Evolutionary conservation across 2,113 vertebrate species (phyloP), one percentile per base, ranked within the genome.

Genomic region (Microcebus murinus): DNA sequence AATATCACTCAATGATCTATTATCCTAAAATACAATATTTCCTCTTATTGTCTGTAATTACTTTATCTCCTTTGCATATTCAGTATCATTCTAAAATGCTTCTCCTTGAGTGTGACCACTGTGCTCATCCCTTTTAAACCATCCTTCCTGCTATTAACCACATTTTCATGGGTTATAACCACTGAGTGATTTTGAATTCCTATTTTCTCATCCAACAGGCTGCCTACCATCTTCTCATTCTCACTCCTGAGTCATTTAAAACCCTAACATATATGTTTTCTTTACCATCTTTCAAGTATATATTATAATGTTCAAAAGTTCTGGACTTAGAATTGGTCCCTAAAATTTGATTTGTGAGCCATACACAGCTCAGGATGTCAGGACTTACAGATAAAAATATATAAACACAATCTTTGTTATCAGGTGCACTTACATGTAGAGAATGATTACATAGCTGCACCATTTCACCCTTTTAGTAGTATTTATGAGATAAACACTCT

Each of bases 401-500:
- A 50, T 15, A 77, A 74, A 90, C 14, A 61, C 8, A 34, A 39
- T 36, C 18, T 71, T 85, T 85, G 34, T 67, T 89, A 83, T 29
- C 55, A 88, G 36, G 71, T 29, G 7, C 65, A 52, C 14, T 12
- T 85, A 74, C 1, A 36, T 15, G 1, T 31, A 70, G 45, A 86
- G n/a, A 61, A 59, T 21, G n/a, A 68, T 63, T 55, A 18, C 25
- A 50, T 13, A 42, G 29, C 74, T 87, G 84, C 21, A 21, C 36
- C 65, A 76, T 77, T 92, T 59, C 61, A 90, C 55, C 48, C 59
- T 74, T 92, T 91, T 21, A 80, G 55, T 34, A n/a, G 45, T 94
- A 55, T 95, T 96, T 95, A 87, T 89, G 77, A 83, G 39, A 61
- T 52, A 65, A 87, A 92, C 86, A 67, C 55, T 92, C 94, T 88